Evolutionary conservation across 2,113 vertebrate genomes (phyloP).

Genomic region (Pseudorhombus dupliciocellatus): DNA sequence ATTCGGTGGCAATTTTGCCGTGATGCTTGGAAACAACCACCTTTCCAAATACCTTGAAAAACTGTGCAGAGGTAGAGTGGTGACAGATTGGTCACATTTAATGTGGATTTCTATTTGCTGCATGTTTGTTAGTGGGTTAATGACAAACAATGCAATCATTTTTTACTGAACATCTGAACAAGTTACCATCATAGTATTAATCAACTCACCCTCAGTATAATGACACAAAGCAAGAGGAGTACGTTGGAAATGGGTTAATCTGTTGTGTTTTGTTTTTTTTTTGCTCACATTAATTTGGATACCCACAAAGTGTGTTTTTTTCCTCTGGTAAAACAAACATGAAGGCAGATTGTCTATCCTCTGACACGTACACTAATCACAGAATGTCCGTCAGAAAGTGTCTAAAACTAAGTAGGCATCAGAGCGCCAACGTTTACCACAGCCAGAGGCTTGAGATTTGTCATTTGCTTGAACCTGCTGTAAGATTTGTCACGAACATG

Average conservation of each 20-base stretch:
- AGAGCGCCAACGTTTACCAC: conserved; percentile 26
- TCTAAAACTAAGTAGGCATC: conserved; percentile 37
- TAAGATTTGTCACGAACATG: conserved; percentile 48
- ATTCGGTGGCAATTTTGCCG: not conserved
- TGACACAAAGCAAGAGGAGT: no score
- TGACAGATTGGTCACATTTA: not conserved
- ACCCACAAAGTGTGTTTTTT: not conserved
- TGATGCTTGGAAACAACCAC: not conserved
- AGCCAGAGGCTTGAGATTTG: conserved; percentile 29
- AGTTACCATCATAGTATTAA: no score
- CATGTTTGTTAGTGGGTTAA: not conserved
- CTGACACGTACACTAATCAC: conserved; percentile 29
- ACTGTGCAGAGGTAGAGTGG: not conserved
- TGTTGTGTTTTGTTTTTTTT: conserved; percentile 22
- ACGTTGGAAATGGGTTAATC: no score
- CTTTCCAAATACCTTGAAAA: not conserved
- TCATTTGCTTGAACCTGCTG: conserved; percentile 38
- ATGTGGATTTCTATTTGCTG: not conserved
- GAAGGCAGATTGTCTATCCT: conserved; percentile 29
- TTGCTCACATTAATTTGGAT: conserved; percentile 20
- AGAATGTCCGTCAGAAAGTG: conserved; percentile 45
- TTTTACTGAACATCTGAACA: no score
- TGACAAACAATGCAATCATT: not conserved
- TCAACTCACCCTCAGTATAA: no score
- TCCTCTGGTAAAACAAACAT: conserved; percentile 21